A percentile compares a stretch with the other conserved stretches of the same genome.
These are phyloP conservation scores for Mus pahari DNA, from an alignment of 2,113 vertebrate species.

Conservation along the genomic window DNA sequence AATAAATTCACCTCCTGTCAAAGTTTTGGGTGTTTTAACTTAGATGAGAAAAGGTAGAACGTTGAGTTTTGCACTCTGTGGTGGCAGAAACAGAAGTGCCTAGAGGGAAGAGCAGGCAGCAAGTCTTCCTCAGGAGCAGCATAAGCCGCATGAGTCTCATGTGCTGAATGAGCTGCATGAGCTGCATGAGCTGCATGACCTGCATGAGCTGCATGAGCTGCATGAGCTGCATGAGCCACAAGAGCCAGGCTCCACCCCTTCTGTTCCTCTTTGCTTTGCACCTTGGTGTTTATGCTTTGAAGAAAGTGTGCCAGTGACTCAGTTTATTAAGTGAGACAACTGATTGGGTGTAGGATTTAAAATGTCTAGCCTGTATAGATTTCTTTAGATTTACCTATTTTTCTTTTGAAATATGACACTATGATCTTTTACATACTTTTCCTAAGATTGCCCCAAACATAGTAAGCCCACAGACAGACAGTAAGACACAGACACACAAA, in stretches of 20 bases:
- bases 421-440: not conserved
- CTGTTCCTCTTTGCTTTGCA: not conserved
- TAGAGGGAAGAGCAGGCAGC: fast-evolving
- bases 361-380: not conserved
- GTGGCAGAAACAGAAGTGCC: not conserved
- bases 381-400: not conserved
- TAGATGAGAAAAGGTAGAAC: not conserved
- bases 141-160: too few relatives aligned
- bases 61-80: not conserved
- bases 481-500: too few relatives aligned
- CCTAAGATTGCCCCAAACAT: not conserved
- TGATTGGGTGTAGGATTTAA: not conserved
- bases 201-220: too few relatives aligned
- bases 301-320: not conserved
- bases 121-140: fast-evolving
- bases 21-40: not conserved
- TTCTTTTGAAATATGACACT: constrained; percentile 26
- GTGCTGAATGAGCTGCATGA: too few relatives aligned
- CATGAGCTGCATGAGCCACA: too few relatives aligned
- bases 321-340: constrained; percentile 6
- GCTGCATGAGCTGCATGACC: too few relatives aligned
- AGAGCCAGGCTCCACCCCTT: not conserved
- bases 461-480: too few relatives aligned
- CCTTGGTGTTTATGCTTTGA: not conserved
- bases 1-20: not conserved